These are phyloP conservation scores for Mycogona germanica DNA, from an alignment of 2,888 invertebrate species.

Conservation along the genomic window DNA sequence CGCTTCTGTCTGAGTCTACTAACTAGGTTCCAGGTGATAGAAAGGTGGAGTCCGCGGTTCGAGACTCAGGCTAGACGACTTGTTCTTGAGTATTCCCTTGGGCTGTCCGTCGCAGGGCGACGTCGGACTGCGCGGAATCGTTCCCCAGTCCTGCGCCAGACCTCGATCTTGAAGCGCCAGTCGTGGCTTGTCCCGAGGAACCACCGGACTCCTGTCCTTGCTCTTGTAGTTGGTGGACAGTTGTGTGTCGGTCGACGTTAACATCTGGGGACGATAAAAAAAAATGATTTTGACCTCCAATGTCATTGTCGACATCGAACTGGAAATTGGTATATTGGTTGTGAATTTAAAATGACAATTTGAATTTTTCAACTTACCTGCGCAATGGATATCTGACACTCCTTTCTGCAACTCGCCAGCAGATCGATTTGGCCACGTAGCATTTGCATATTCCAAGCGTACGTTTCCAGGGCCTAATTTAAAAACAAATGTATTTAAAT, in stretches of 20 bases:
- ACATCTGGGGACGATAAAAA: constrained; percentile 6
- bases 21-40: background rate
- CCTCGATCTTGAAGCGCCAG: constrained; percentile 5
- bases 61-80: background rate
- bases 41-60: background rate
- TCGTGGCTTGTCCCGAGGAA: constrained; percentile 2
- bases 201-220: constrained; percentile 12
- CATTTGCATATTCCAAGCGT: constrained; percentile 43
- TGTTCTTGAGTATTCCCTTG: constrained; percentile 10
- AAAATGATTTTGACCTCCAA: background rate
- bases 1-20: too few relatives aligned
- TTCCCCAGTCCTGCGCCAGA: background rate
- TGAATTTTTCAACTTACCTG: constrained; percentile 34
- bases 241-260: constrained; percentile 5
- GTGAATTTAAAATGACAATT: background rate
- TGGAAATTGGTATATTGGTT: background rate
- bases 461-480: constrained; percentile 39
- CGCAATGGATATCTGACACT: constrained; percentile 39
- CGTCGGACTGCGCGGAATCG: constrained; percentile 5
- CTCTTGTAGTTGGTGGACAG: background rate
- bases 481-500: background rate
- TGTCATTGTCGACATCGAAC: background rate
- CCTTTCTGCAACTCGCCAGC: constrained; percentile 38
- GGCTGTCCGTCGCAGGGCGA: constrained; percentile 10
- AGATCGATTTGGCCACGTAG: constrained; percentile 43